These are phyloP conservation scores for Eleutherodactylus coqui DNA, from an alignment of 2,797 vertebrate species.

Conservation along the genomic window DNA sequence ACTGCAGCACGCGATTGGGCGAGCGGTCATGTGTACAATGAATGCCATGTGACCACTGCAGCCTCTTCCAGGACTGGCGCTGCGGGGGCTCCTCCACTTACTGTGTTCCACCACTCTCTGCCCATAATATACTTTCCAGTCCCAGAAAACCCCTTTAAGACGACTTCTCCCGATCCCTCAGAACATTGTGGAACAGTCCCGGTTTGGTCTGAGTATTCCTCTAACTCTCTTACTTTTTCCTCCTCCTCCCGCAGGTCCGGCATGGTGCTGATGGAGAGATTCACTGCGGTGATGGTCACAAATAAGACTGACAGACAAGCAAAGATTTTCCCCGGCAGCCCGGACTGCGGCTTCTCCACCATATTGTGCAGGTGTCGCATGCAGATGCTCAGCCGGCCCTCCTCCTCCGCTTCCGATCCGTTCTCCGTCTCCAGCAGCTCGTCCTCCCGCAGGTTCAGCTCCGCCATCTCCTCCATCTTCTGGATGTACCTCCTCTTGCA, in stretches of 20 bases:
- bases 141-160: too few species aligned
- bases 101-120: too few species aligned
- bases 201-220: too few species aligned
- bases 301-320: conserved; percentile 96
- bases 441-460: conserved; percentile 84
- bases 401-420: conserved; percentile 67
- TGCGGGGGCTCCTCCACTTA: too few species aligned
- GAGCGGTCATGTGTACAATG: too few species aligned
- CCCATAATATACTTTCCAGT: too few species aligned
- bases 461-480: conserved; percentile 91
- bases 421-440: conserved; percentile 79
- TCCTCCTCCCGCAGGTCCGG: conserved; percentile 94
- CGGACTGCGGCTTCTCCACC: conserved; percentile 97
- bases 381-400: conserved; percentile 80
- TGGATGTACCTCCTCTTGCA: conserved; percentile 91
- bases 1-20: too few species aligned
- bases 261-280: conserved; percentile 98
- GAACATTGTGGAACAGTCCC: too few species aligned
- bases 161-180: too few species aligned
- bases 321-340: conserved; percentile 96
- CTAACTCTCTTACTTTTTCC: conserved; percentile 88
- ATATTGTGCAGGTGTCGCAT: conserved; percentile 94
- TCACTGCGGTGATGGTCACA: conserved; percentile 95
- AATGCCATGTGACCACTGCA: too few species aligned
- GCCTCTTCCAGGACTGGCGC: too few species aligned